These are phyloP conservation scores for Diploptera punctata DNA, from an alignment of 2,888 invertebrate genomes.

Conservation along the genomic window DNA sequence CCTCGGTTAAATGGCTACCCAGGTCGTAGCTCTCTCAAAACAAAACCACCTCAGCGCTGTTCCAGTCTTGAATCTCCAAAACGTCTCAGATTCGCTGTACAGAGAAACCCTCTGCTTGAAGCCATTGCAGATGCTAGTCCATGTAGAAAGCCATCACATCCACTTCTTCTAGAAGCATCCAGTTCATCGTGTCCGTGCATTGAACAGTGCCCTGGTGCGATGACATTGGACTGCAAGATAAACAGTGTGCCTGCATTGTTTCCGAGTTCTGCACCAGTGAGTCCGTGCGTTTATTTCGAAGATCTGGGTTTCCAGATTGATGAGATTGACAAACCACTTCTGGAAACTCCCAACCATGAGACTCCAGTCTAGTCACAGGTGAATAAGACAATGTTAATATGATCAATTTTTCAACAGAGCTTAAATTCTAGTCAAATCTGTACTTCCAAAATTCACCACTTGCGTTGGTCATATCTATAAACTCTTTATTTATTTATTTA, in stretches of 20 bases:
- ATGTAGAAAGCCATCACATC: constrained; percentile 57
- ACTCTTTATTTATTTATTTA: too few species aligned
- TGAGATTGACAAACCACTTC: constrained; percentile 3
- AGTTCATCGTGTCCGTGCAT: constrained; percentile 72
- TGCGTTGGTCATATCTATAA: too few species aligned
- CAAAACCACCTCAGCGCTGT: constrained; percentile 59
- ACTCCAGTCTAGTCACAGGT: constrained; percentile 9
- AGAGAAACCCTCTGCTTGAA: constrained; percentile 59
- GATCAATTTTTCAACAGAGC: too few species aligned
- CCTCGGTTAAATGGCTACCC: constrained; percentile 51
- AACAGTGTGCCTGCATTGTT: constrained; percentile 37
- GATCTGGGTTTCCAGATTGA: not conserved
- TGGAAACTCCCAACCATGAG: constrained; percentile 4
- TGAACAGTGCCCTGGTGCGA: constrained; percentile 52
- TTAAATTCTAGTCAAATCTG: too few species aligned
- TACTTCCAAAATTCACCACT: too few species aligned
- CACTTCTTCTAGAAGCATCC: constrained; percentile 45
- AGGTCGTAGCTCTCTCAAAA: constrained; percentile 51
- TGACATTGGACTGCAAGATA: constrained; percentile 26
- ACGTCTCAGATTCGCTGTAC: constrained; percentile 77
- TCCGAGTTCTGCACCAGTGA: constrained; percentile 36
- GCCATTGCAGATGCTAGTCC: constrained; percentile 66
- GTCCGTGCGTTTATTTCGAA: constrained; percentile 2
- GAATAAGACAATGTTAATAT: too few species aligned
- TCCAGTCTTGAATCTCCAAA: constrained; percentile 86